Conservation (phyloP, 2,113 vertebrate species). For the Nanorana parkeri region DNA sequence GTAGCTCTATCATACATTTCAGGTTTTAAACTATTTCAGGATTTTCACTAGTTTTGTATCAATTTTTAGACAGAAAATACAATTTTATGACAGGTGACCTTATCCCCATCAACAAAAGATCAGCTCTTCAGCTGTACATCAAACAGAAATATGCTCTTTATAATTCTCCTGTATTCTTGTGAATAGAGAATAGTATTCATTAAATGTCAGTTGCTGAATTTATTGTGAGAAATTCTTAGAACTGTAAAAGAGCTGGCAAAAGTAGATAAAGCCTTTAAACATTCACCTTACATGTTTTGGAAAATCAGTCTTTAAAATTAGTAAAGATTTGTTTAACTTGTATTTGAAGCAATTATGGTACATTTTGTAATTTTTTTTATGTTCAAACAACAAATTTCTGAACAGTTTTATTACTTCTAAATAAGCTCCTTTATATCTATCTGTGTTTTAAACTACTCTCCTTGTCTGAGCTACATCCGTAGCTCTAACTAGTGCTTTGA, state of each 20-base stretch:
- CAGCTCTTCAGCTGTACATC: conserved; percentile 67
- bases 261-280: not conserved
- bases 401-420: not conserved
- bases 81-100: conserved; percentile 81
- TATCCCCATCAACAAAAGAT: conserved; percentile 74
- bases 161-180: conserved; percentile 63
- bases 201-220: conserved; percentile 75
- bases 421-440: not conserved
- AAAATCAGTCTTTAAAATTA: not conserved
- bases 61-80: conserved; percentile 76
- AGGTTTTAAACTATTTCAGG: conserved; percentile 70
- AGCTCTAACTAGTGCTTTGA: too few relatives aligned
- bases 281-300: not conserved
- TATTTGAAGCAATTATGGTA: not conserved
- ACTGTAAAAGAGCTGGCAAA: conserved; percentile 1
- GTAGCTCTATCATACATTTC: conserved; percentile 59
- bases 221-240: conserved; percentile 56
- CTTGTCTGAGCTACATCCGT: too few relatives aligned
- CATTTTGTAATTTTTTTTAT: not conserved
- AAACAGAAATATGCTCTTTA: conserved; percentile 75
- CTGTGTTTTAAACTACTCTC: too few relatives aligned
- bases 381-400: not conserved
- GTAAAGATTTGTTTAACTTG: not conserved
- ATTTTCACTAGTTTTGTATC: conserved; percentile 72
- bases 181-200: conserved; percentile 72